These are phyloP conservation scores for Drosophila lacertosa DNA, from an alignment of 1,140 invertebrate species.

Conservation along the genomic window DNA sequence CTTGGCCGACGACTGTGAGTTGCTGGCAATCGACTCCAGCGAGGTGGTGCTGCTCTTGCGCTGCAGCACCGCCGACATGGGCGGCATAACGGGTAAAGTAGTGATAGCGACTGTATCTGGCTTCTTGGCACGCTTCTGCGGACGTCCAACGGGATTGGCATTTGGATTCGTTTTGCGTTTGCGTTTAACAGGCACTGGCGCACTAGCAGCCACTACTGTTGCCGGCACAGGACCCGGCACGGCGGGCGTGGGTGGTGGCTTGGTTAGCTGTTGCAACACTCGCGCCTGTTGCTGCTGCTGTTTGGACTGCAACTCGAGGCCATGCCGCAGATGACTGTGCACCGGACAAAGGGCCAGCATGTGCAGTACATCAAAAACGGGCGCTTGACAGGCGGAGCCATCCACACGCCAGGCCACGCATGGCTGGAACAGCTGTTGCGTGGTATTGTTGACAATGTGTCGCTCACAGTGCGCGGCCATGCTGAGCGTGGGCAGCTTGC, in stretches of 20 bases:
- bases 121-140: slow-evolving; percentile 72
- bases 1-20: slow-evolving; percentile 72
- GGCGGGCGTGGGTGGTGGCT: slow-evolving; percentile 12
- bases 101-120: slow-evolving; percentile 11
- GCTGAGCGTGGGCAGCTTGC: slow-evolving; percentile 85
- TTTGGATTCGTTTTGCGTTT: slow-evolving; percentile 64
- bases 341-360: slow-evolving; percentile 93
- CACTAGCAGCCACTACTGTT: not conserved
- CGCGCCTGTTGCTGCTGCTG: slow-evolving; percentile 26
- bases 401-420: slow-evolving; percentile 95
- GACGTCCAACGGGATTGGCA: slow-evolving; percentile 65
- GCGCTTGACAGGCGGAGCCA: slow-evolving; percentile 94
- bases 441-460: slow-evolving; percentile 94
- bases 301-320: slow-evolving; percentile 38
- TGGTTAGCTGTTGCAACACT: slow-evolving; percentile 1
- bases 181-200: slow-evolving; percentile 43
- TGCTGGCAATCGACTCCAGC: slow-evolving; percentile 79
- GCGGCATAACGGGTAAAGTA: slow-evolving; percentile 25
- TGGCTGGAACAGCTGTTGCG: slow-evolving; percentile 94
- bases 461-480: slow-evolving; percentile 92
- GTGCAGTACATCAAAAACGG: slow-evolving; percentile 93
- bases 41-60: slow-evolving; percentile 81
- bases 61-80: slow-evolving; percentile 60
- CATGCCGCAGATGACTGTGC: slow-evolving; percentile 85
- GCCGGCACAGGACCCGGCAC: slow-evolving; percentile 4